These are phyloP conservation scores for Rynchops niger DNA, from an alignment of 2,113 vertebrate genomes.

Conservation along the genomic window DNA sequence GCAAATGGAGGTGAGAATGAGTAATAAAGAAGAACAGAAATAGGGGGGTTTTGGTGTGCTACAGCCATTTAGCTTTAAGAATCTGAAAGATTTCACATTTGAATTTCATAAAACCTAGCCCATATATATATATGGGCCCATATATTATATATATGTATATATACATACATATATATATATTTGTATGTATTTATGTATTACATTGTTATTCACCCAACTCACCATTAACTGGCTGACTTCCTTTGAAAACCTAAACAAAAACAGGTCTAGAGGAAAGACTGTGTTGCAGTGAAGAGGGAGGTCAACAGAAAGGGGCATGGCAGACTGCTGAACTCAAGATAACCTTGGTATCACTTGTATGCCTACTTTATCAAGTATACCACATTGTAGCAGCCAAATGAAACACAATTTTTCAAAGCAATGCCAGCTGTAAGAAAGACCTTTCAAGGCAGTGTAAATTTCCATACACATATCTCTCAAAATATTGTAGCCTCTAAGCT, in stretches of 20 bases:
- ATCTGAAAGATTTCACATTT: background rate
- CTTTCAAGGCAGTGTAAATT: background rate
- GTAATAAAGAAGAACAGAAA: background rate
- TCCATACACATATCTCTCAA: background rate
- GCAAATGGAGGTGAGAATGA: background rate
- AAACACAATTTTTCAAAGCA: background rate
- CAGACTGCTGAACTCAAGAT: background rate
- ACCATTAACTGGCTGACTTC: background rate
- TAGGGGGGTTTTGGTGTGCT: rapidly evolving
- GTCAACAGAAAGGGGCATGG: background rate
- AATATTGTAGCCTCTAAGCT: background rate
- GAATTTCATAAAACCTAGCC: background rate
- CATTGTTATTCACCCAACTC: background rate
- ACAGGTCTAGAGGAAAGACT: background rate
- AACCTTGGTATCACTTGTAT: background rate
- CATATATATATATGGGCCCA: too few relatives aligned
- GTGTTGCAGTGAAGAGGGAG: background rate
- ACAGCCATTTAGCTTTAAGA: background rate
- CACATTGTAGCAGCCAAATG: background rate
- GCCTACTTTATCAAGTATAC: background rate
- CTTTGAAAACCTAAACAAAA: background rate
- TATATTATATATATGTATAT: too few relatives aligned
- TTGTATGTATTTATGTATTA: background rate
- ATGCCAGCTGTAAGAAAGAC: background rate
- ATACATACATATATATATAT: too few relatives aligned